These are phyloP conservation scores for Episyrphus balteatus DNA, from an alignment of 1,140 invertebrate genomes.

Conservation along the genomic window DNA sequence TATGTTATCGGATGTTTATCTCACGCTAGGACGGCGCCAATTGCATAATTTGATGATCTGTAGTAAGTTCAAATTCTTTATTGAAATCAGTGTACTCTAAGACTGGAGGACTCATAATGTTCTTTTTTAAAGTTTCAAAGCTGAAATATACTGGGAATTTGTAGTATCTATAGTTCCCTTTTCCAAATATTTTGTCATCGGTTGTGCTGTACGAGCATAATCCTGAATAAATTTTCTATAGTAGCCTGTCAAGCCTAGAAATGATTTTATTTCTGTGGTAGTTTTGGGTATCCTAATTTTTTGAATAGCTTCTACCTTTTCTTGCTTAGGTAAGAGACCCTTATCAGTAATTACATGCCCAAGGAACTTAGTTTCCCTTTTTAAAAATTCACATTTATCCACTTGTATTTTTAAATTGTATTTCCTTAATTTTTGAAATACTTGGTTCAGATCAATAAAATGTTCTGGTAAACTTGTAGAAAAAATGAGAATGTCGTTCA, in stretches of 20 bases:
- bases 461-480: conserved; percentile 22
- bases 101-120: conserved; percentile 12
- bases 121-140: conserved; percentile 23
- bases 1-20: conserved; percentile 1
- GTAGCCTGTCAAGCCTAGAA: conserved; percentile 17
- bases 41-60: conserved; percentile 7
- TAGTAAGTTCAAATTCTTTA: conserved; percentile 5
- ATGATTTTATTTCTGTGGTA: conserved; percentile 12
- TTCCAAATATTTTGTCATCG: conserved; percentile 8
- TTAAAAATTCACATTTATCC: not conserved
- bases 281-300: conserved; percentile 7
- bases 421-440: conserved; percentile 29
- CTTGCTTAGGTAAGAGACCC: conserved; percentile 12
- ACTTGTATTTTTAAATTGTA: conserved; percentile 18
- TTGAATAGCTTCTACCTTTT: conserved; percentile 14
- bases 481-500: conserved; percentile 30
- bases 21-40: conserved; percentile 6
- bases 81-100: conserved; percentile 8
- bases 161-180: conserved; percentile 13
- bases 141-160: conserved; percentile 5
- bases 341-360: conserved; percentile 21
- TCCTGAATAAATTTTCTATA: conserved; percentile 18
- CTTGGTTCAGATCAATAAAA: conserved; percentile 17
- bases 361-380: conserved; percentile 21
- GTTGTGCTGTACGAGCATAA: conserved; percentile 14